Conservation (phyloP, 2,113 vertebrate species). For the Ibidorhyncha struthersii region DNA sequence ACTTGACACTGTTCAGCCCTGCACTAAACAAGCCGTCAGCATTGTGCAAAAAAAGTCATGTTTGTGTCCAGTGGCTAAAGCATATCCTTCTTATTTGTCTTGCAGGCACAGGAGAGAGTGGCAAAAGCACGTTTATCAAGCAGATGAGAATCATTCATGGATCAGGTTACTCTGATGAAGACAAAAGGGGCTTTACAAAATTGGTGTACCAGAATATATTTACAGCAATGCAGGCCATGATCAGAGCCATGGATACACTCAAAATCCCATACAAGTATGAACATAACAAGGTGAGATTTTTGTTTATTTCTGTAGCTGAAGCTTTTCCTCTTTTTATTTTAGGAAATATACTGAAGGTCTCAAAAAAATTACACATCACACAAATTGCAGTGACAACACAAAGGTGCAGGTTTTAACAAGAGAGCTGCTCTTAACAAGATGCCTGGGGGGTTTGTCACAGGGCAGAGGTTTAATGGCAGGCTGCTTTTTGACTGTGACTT, state of each 20-base stretch:
- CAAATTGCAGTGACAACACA: neutral
- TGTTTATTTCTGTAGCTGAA: neutral
- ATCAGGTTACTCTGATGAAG: conserved; percentile 94
- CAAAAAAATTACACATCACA: neutral
- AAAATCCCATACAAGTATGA: conserved; percentile 93
- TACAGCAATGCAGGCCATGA: conserved; percentile 96
- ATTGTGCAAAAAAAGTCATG: neutral
- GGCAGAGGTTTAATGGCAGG: neutral
- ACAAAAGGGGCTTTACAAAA: conserved; percentile 90
- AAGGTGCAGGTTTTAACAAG: neutral
- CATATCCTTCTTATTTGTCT: conserved; percentile 34
- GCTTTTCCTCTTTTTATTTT: neutral
- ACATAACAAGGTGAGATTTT: conserved; percentile 86
- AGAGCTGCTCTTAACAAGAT: neutral
- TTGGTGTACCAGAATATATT: conserved; percentile 98
- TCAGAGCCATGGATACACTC: conserved; percentile 91
- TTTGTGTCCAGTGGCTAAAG: conserved; percentile 36
- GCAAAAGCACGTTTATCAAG: conserved; percentile 88
- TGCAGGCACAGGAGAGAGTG: conserved; percentile 86
- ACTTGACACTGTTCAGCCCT: neutral
- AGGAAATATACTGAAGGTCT: neutral
- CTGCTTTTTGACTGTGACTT: neutral
- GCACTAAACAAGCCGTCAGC: neutral
- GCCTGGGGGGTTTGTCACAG: neutral
- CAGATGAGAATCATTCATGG: conserved; percentile 98